Evolutionary conservation across 2,797 vertebrate genomes (phyloP), one percentile per base, ranked within the genome.

Genomic region (Cryptoprocta ferox): DNA sequence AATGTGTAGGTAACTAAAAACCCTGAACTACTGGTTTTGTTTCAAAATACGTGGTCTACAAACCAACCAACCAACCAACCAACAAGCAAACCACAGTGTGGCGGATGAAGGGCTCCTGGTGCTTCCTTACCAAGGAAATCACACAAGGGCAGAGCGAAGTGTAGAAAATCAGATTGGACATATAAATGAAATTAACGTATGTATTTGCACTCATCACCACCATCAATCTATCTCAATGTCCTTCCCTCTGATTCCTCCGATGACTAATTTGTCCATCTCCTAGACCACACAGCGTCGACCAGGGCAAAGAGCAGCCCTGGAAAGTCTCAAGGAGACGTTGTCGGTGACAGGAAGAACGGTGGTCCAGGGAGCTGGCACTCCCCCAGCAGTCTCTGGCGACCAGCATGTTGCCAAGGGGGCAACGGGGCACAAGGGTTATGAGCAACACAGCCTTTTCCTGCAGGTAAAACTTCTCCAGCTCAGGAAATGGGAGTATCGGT

Each of bases 331-430:
- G 75, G 37, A 59, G 35, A 84, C 26, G 0, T 42, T 21, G 78
- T 35, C 35, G 48, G 59, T 0, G 37, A 24, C 79, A 19, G 59
- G 14, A 70, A 73, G 35, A 37, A 12, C 7, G 1, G 28, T 7
- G n/a, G 37, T 1, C 42, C n/a, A 5, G 8, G 32, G 37, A 6
- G 42, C 73, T 12, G 53, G 65, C n/a, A 7, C 73, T 30, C 61
- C 21, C 65, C 85, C 56, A 8, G n/a, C 0, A 0, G 59, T 63
- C 2, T 1, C 12, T 3, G 4, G 2, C 0, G 18, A 53, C 26
- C 48, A 48, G 48, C 48, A 19, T 53, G 53, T 50, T 15, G 53
- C 6, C 48, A 13, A 14, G 48, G 48, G 48, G 48, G 4, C 19
- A 8, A 26, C 19, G 3, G 32, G 61, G 35, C 59, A 42, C 7